These are phyloP conservation scores for Sesamia inferens DNA, from an alignment of 2,888 invertebrate species.

Conservation along the genomic window DNA sequence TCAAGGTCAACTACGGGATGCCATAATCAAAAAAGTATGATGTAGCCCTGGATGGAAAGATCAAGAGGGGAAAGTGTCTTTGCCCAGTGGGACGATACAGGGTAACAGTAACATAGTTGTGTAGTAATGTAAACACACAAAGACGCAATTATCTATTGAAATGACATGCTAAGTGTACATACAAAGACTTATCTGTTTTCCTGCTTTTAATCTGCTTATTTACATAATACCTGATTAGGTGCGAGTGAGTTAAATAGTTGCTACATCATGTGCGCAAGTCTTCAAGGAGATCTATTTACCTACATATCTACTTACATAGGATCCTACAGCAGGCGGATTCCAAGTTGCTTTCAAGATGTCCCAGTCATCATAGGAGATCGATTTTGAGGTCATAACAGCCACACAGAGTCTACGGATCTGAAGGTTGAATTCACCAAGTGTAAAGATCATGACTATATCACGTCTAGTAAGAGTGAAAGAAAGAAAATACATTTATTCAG, in stretches of 20 bases:
- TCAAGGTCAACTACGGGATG: too few species aligned
- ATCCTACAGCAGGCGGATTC: neutral
- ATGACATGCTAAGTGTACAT: constrained; percentile 54
- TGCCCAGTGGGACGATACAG: too few species aligned
- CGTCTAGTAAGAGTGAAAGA: too few species aligned
- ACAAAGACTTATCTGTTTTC: constrained; percentile 61
- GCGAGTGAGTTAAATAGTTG: constrained; percentile 16
- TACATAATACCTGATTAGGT: constrained; percentile 55
- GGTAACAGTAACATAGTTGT: neutral
- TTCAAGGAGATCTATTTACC: constrained; percentile 5
- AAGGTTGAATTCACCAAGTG: neutral
- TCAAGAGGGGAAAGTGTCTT: too few species aligned
- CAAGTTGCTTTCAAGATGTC: too few species aligned
- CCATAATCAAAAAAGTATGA: too few species aligned
- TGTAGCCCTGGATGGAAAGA: too few species aligned
- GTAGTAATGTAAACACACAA: constrained; percentile 25
- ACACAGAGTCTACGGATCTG: neutral
- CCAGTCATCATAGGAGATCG: neutral
- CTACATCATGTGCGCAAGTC: constrained; percentile 4
- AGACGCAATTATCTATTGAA: constrained; percentile 57
- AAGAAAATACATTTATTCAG: too few species aligned
- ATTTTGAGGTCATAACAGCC: neutral
- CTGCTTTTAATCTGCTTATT: constrained; percentile 56
- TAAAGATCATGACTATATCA: too few species aligned
- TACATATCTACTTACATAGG: too few species aligned